These are phyloP conservation scores for Dromiciops gliroides DNA, from an alignment of 2,113 vertebrate genomes.

Conservation along the genomic window DNA sequence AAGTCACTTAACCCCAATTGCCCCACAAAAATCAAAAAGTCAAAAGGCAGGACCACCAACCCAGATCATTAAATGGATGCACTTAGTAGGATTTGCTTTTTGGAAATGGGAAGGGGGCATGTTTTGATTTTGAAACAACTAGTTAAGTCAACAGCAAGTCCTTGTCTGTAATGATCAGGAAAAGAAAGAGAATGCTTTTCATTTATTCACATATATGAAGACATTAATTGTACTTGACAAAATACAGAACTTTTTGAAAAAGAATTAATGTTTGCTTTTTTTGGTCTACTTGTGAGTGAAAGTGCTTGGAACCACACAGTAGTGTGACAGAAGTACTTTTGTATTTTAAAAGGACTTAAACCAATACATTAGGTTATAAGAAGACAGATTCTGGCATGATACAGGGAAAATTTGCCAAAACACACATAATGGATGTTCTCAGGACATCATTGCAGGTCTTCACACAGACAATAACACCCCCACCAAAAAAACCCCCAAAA, in stretches of 20 bases:
- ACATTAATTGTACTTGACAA: slow-evolving; percentile 48
- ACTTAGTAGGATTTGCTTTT: slow-evolving; percentile 41
- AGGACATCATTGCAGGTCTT: neutral
- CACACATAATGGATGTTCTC: neutral
- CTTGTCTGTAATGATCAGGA: slow-evolving; percentile 6
- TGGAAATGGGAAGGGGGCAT: slow-evolving; percentile 19
- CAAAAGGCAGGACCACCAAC: slow-evolving; percentile 45
- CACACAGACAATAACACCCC: neutral
- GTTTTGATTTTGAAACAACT: slow-evolving; percentile 7
- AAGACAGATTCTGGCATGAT: neutral
- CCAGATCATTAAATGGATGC: neutral
- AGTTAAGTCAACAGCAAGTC: neutral
- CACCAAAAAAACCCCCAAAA: too few relatives aligned
- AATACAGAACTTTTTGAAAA: slow-evolving; percentile 72
- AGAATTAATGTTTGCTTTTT: slow-evolving; percentile 19
- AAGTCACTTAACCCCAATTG: too few relatives aligned
- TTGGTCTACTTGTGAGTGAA: neutral
- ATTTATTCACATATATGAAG: slow-evolving; percentile 26
- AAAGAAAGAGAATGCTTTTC: slow-evolving; percentile 31
- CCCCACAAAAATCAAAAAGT: too few relatives aligned
- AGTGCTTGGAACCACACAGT: slow-evolving; percentile 3
- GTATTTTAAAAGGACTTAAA: neutral
- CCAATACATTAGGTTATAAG: neutral
- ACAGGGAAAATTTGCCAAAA: neutral
- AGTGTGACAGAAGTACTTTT: neutral